Evolutionary conservation across 2,113 vertebrate genomes (phyloP), one percentile per base, ranked within the genome.

Genomic region (Emydura subglobosa): DNA sequence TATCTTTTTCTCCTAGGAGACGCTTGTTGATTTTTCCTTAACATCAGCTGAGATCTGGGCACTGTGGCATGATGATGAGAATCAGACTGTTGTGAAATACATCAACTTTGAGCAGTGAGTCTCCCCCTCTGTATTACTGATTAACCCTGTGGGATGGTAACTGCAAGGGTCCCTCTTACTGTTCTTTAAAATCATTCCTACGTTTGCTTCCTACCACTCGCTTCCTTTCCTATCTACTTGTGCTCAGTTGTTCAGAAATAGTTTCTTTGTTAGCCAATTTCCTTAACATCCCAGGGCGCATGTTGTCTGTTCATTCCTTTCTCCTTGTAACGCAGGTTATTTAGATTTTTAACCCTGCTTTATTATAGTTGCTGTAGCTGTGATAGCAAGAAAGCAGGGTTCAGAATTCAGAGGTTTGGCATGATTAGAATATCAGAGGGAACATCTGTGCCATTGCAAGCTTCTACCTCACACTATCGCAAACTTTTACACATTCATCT

Each of bases 21-120:
- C 98, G 2, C 97, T 99, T 47, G 95, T 99, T 86, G 99, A 99
- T 94, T 99, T 99, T 96, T 95, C 98, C 83, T 98, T 99, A 96
- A 99, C 99, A 34, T 97, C 99, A 0, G 97, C 99, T 0, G 99
- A 99, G 83, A 97, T 99, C 93, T 99, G 99, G 99, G 99, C 98
- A 0, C 97, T 99, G 68, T 99, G 99, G 99, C 97, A 99, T 57
- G 99, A 99, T 0, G 99, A 99, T n/a, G 98, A 99, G 89, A 99
- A 98, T 93, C 97, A 99, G 81, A 99, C 99, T 0, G 93, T 99
- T 34, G 98, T 99, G 96, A 99, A 99, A 95, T 99, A 99, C 97
- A 99, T 99, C 98, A 99, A 99, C 97, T 99, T 99, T 90, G 99
- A 99, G 88, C 99, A 99, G 99, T 99, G 94, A 97, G 98, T 98